Conservation (phyloP, 2,888 invertebrate species). For the Sphinx pinastri region DNA sequence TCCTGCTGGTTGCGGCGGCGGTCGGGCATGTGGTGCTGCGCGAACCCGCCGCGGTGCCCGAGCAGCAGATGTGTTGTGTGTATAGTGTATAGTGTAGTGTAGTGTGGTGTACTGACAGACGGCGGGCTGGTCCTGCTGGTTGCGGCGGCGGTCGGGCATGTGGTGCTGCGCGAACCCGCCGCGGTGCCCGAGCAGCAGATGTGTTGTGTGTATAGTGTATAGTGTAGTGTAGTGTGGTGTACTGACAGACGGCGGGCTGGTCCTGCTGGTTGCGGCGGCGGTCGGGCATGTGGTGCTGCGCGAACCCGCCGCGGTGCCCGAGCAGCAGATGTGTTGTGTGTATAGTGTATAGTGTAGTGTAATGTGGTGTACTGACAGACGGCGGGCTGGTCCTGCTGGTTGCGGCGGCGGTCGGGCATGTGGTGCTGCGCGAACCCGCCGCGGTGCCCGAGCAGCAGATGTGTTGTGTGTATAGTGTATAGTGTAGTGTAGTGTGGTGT, state of each 20-base stretch:
- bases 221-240: not conserved
- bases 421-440: slow-evolving; percentile 88
- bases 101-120: slow-evolving; percentile 51
- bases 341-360: too few species aligned
- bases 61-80: too few species aligned
- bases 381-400: slow-evolving; percentile 83
- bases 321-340: too few species aligned
- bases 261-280: slow-evolving; percentile 89
- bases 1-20: slow-evolving; percentile 89
- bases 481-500: not conserved
- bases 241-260: slow-evolving; percentile 66
- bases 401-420: slow-evolving; percentile 92
- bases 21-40: slow-evolving; percentile 94
- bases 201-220: too few species aligned
- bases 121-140: slow-evolving; percentile 83
- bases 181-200: slow-evolving; percentile 92
- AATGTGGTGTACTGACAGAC: slow-evolving; percentile 51
- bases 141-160: slow-evolving; percentile 92
- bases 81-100: too few species aligned
- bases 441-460: slow-evolving; percentile 92
- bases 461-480: too few species aligned
- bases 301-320: slow-evolving; percentile 85
- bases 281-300: slow-evolving; percentile 94
- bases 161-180: slow-evolving; percentile 88
- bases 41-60: slow-evolving; percentile 85